A percentile compares a stretch with the other conserved stretches of the same genome.
Conservation (phyloP, 2,797 vertebrate genomes). For the Enteromius unitaeniatus region DNA sequence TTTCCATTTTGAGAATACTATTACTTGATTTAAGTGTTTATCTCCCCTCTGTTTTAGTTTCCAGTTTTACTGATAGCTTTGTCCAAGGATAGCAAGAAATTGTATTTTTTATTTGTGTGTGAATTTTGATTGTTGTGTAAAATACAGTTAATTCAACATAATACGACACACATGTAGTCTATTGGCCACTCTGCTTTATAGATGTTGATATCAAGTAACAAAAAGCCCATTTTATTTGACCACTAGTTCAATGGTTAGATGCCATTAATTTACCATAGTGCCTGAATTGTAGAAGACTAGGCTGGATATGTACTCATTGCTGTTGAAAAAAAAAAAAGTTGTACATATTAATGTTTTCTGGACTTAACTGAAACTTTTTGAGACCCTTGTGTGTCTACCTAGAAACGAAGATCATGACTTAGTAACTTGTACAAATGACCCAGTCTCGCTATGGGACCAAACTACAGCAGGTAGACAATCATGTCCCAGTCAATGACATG, state of each 20-base stretch:
- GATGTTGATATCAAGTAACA: neutral
- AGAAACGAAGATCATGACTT: slow-evolving; percentile 24
- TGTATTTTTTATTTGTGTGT: neutral
- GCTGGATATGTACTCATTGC: neutral
- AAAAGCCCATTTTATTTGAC: neutral
- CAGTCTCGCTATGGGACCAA: slow-evolving; percentile 75
- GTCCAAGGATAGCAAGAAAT: neutral
- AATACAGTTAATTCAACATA: neutral
- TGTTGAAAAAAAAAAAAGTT: slow-evolving; percentile 1
- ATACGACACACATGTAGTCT: neutral
- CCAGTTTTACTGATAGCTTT: neutral
- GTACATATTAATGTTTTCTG: slow-evolving; percentile 40
- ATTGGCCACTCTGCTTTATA: neutral
- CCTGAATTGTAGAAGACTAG: slow-evolving; percentile 12
- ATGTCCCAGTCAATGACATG: slow-evolving; percentile 50
- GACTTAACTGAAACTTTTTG: neutral
- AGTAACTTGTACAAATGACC: slow-evolving; percentile 20
- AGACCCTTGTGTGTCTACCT: slow-evolving; percentile 27
- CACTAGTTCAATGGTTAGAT: neutral
- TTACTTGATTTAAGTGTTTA: slow-evolving; percentile 3
- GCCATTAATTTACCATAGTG: neutral
- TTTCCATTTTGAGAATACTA: neutral
- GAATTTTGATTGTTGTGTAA: slow-evolving; percentile 4
- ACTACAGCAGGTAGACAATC: slow-evolving; percentile 64
- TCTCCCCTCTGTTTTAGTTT: neutral